Evolutionary conservation across 2,113 vertebrate genomes (phyloP).

Genomic region (Ramphastos sulfuratus): DNA sequence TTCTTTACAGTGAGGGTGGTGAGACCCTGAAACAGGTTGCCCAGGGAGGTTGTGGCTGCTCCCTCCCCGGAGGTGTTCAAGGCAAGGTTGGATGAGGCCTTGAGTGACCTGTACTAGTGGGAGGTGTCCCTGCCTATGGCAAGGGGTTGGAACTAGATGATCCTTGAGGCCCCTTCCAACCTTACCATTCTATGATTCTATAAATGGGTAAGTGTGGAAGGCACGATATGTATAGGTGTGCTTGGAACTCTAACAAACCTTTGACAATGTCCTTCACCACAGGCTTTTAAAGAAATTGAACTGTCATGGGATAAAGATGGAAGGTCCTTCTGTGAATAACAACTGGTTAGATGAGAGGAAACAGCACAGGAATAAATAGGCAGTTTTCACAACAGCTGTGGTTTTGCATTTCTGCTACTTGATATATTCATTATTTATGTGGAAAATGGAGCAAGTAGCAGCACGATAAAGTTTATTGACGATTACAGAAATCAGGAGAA

Average conservation of each 20-base stretch:
- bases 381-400: neutral
- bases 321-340: neutral
- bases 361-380: neutral
- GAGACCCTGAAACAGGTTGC: no score
- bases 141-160: no score
- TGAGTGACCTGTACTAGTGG: no score
- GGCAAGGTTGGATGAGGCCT: no score
- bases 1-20: no score
- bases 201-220: neutral
- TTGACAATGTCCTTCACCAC: neutral
- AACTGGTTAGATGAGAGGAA: neutral
- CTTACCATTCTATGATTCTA: no score
- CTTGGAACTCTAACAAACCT: neutral
- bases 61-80: no score
- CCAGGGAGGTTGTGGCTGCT: no score
- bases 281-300: constrained; percentile 42
- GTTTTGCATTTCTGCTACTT: neutral
- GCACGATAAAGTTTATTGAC: neutral
- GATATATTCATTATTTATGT: neutral
- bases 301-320: neutral
- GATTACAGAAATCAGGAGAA: neutral
- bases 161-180: no score
- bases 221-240: no score
- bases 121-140: no score
- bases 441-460: neutral